Evolutionary conservation across 1,140 invertebrate species (phyloP), one percentile per base, ranked within the genome.

Genomic region (Globodera ellingtonae): DNA sequence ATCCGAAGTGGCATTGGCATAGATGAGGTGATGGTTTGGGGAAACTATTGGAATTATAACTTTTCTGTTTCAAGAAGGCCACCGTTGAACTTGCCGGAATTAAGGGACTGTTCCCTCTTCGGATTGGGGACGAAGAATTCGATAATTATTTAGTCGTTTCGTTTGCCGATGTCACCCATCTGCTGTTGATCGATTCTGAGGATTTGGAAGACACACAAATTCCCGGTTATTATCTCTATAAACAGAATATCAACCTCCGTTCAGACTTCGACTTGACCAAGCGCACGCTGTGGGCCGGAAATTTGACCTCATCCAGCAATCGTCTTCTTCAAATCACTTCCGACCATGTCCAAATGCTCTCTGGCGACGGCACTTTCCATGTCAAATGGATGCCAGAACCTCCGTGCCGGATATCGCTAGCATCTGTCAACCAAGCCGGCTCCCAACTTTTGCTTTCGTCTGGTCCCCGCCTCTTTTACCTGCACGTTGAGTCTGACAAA

Each of bases 1-100:
- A 98, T 99, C 76, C 92, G 96, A 81, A 98, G 97, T 91, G 96
- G 96, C 3, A 98, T 98, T 89, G 96, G 96, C 6, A 98, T 98
- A 75, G 95, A 98, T 89, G 97, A 99, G 90, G 62, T 77, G 6
- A 15, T 35, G 44, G 4, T n/a, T 24, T 44, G 24, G 2, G 13
- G 4, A 24, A 5, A 0, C 48, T 35, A 50, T 66, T 6, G 52
- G 10, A 24, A 21, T 75, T 47, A 18, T 56, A 46, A 75, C 9
- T 50, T 47, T 48, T 47, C 52, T 75, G 35, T 72, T 21, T 72
- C 15, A 79, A 50, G 50, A 94, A 97, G 90, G 97, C 97, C 0
- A 95, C 93, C 72, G 98, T 99, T 84, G 97, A 99, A 92, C 91
- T 99, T 77, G 93, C 94, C 18, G 95, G 96, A 48, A 97, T 99